These are phyloP conservation scores for Drosophila crucigera DNA, from an alignment of 2,888 invertebrate genomes.

Conservation along the genomic window DNA sequence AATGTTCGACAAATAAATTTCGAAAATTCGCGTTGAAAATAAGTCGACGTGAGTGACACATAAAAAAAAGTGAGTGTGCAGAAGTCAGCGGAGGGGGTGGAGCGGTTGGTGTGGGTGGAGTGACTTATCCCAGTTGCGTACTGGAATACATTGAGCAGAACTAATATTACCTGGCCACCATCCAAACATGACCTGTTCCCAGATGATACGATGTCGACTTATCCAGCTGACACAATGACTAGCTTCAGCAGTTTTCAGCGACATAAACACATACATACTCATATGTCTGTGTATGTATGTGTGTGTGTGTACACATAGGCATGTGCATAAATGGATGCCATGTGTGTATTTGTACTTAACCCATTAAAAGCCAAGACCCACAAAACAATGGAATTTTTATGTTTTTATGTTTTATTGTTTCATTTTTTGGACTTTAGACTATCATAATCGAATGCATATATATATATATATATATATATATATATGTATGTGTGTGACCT, in stretches of 20 bases:
- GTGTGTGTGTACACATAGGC: neutral
- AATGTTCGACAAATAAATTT: constrained; percentile 71
- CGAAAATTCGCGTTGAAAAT: constrained; percentile 73
- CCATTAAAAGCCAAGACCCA: neutral
- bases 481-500: neutral
- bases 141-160: constrained; percentile 32
- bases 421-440: neutral
- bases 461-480: neutral
- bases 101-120: neutral
- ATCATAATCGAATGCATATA: neutral
- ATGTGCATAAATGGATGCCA: constrained; percentile 1
- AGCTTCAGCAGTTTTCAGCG: constrained; percentile 25
- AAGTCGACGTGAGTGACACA: constrained; percentile 68
- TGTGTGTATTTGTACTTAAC: constrained; percentile 1
- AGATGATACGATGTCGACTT: constrained; percentile 14
- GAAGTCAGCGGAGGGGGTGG: neutral
- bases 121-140: neutral
- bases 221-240: constrained; percentile 39
- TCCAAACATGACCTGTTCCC: constrained; percentile 38
- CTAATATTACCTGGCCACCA: constrained; percentile 34
- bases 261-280: neutral
- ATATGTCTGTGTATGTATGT: neutral
- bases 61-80: constrained; percentile 21
- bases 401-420: neutral
- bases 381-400: neutral